Evolutionary conservation across 2,113 vertebrate genomes (phyloP).

Genomic region (Notarius lentiginosus): DNA sequence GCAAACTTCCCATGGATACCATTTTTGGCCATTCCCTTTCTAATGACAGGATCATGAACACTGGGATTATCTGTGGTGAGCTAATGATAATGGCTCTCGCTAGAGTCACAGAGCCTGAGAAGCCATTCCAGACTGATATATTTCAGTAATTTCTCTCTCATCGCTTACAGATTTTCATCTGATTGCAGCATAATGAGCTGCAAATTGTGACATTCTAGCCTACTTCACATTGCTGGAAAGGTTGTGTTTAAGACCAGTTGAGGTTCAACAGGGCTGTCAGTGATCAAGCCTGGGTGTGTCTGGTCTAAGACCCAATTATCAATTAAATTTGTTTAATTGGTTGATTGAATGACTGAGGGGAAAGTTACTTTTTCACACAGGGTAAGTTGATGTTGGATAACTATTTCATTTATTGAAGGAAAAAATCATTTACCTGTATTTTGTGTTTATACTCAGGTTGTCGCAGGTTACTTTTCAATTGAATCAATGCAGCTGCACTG

Average conservation of each 20-base stretch:
- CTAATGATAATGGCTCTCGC: neutral
- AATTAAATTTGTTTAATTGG: neutral
- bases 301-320: neutral
- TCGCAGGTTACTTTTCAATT: neutral
- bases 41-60: neutral
- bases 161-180: neutral
- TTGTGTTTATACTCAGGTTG: neutral
- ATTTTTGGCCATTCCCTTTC: neutral
- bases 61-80: too few species aligned
- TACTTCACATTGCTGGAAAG: neutral
- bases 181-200: neutral
- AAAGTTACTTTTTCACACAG: neutral
- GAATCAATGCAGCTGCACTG: neutral
- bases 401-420: neutral
- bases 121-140: neutral
- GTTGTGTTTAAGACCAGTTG: neutral
- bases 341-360: neutral
- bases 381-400: neutral
- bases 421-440: neutral
- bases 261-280: neutral
- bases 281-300: neutral
- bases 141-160: neutral
- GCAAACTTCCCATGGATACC: neutral
- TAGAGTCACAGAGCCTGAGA: neutral
- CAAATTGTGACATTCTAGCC: neutral